Base-by-base conservation (phyloP, 2,113 vertebrate species). In the Pitta sordida region DNA sequence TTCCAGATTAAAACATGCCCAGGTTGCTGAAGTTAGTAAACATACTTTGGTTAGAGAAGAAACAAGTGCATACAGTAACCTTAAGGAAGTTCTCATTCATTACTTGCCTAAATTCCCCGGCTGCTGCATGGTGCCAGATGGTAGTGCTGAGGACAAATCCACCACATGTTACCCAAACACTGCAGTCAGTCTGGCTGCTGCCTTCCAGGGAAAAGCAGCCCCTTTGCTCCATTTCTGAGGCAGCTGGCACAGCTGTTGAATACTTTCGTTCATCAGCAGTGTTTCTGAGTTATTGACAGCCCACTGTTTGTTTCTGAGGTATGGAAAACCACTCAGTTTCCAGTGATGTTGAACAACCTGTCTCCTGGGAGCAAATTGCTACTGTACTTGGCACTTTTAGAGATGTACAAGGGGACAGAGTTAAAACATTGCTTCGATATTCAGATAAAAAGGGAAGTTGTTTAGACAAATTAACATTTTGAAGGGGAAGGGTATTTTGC, bases 151-250 rank as follows among this genome's bases (percentile, higher is more conserved):
- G 60, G 59, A 74, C 26, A 75, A 74, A 24, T 32, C 46, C 51
- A n/a, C 15, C 69, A 41, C 7, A 2, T 41, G 58, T 52, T 65
- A 21, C 44, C 26, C 0, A 0, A 32, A 4, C 0, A 0, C 22
- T 44, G 34, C 0, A 0, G 36, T 26, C 44, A 80, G 49, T 15
- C 67, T 27, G 59, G 27, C 21, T 2, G 5, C 12, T 87, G 64
- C 55, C 24, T 58, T 32, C 44, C 36, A 36, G 29, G 15, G 15
- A 76, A 27, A 29, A 83, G 20, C 48, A 6, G 0, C 37, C 4
- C 9, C 18, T 80, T 29, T 0, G 0, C n/a, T 48, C 34, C 0
- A 0, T 46, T 51, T 26, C 62, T 60, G 36, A 76, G 44, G 26
- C 1, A 1, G 20, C 48, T 0, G 0, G 34, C 22, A 52, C 44